These are phyloP conservation scores for Scomber scombrus DNA, from an alignment of 2,113 vertebrate genomes.

Conservation along the genomic window DNA sequence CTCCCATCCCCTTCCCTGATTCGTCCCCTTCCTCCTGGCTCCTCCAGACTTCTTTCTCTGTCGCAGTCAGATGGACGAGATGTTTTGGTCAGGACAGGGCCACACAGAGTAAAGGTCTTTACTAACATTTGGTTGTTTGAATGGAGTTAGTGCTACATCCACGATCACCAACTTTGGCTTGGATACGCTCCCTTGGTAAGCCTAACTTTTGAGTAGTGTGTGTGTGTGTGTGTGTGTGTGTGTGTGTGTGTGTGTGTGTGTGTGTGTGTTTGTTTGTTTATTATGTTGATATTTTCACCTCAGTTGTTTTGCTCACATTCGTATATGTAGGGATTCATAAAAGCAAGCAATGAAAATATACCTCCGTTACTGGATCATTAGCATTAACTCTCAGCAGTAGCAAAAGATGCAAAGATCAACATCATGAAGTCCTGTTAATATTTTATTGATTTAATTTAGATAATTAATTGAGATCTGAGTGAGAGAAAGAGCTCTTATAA, in stretches of 20 bases:
- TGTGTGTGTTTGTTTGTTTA: background rate
- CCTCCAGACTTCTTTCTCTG: conserved; percentile 17
- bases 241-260: background rate
- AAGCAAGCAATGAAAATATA: background rate
- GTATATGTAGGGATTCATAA: background rate
- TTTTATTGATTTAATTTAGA: background rate
- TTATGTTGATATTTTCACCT: background rate
- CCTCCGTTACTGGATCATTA: background rate
- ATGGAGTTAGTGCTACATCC: conserved; percentile 76
- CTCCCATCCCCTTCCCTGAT: conserved; percentile 36
- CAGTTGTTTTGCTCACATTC: background rate
- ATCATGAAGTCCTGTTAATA: background rate
- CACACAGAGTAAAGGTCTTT: background rate
- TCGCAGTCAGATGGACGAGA: conserved; percentile 40
- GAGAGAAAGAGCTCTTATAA: background rate
- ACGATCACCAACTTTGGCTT: conserved; percentile 69
- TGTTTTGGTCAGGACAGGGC: conserved; percentile 35
- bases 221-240: background rate
- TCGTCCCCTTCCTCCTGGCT: conserved; percentile 58
- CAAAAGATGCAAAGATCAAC: background rate
- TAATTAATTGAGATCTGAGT: background rate
- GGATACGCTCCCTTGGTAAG: conserved; percentile 80
- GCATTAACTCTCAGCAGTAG: background rate
- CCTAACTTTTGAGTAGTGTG: background rate
- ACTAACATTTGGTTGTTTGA: conserved; percentile 8